A percentile compares a stretch with the other conserved stretches of the same genome.
These are phyloP conservation scores for Atherinomorus stipes DNA, from an alignment of 2,113 vertebrate genomes.

Conservation along the genomic window DNA sequence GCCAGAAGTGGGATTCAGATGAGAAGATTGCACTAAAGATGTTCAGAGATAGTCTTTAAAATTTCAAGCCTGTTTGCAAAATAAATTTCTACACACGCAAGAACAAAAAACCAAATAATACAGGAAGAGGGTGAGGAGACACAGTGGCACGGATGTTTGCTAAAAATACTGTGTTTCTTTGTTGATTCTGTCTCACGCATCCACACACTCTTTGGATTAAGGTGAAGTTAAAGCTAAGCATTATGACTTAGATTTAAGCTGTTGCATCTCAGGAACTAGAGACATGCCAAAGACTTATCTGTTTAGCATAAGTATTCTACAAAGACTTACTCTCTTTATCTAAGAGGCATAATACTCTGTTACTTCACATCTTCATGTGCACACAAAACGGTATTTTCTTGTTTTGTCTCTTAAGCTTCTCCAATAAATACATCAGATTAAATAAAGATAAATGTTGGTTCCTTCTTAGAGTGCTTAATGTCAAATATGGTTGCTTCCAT, in stretches of 20 bases:
- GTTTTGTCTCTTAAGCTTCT: neutral
- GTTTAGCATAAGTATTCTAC: neutral
- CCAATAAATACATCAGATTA: neutral
- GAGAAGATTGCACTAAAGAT: slow-evolving; percentile 20
- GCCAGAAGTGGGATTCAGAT: slow-evolving; percentile 34
- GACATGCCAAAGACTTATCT: neutral
- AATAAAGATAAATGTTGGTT: slow-evolving; percentile 4
- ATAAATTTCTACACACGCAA: neutral
- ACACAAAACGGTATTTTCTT: slow-evolving; percentile 4
- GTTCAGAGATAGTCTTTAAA: neutral
- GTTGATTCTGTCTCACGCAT: neutral
- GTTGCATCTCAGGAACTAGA: neutral
- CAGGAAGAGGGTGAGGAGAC: slow-evolving; percentile 26
- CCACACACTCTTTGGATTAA: slow-evolving; percentile 12
- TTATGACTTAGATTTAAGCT: neutral
- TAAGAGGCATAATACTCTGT: slow-evolving; percentile 7
- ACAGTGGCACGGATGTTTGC: slow-evolving; percentile 8
- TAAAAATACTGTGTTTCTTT: slow-evolving; percentile 17
- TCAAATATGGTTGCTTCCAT: slow-evolving; percentile 5
- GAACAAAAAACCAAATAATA: neutral
- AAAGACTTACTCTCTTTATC: neutral
- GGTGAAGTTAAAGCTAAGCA: neutral
- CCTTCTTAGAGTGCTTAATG: neutral
- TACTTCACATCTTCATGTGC: neutral
- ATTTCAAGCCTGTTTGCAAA: neutral